A percentile compares a stretch with the other conserved stretches of the same genome.
Evolutionary conservation across 2,888 invertebrate genomes (phyloP).

Genomic region (Petrophora chlorosata): DNA sequence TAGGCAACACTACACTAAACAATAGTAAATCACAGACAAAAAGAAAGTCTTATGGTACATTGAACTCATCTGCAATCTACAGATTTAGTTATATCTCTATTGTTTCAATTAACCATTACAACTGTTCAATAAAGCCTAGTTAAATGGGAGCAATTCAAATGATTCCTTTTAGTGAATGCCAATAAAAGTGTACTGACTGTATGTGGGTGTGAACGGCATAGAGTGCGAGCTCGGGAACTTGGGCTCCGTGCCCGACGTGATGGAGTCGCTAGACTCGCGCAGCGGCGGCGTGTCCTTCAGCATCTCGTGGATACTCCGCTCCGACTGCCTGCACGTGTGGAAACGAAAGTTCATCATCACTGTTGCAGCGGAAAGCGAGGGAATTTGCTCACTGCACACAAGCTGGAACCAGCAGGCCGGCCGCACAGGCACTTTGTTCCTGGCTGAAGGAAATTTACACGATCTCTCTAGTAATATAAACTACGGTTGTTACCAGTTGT

Average conservation of each 20-base stretch:
- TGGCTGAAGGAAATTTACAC: no score
- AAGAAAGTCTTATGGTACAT: no score
- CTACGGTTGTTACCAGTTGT: not conserved
- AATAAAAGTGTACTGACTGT: constrained; percentile 66
- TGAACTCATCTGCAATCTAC: no score
- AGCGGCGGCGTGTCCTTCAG: constrained; percentile 91
- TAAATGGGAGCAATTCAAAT: constrained; percentile 1
- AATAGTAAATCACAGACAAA: no score
- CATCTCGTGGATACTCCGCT: constrained; percentile 93
- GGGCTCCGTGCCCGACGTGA: constrained; percentile 89
- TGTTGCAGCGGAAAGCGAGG: no score
- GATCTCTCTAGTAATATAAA: no score
- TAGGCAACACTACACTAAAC: no score
- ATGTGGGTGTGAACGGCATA: constrained; percentile 88
- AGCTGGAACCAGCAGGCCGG: no score
- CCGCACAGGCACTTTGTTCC: no score
- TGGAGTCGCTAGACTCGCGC: constrained; percentile 89
- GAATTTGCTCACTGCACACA: no score
- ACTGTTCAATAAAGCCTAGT: not conserved
- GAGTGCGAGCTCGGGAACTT: constrained; percentile 86
- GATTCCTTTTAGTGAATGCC: constrained; percentile 1
- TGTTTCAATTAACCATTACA: not conserved
- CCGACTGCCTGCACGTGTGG: constrained; percentile 80
- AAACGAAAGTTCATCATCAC: constrained; percentile 1
- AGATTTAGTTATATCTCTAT: no score